Evolutionary conservation across 2,113 vertebrate species (phyloP), one percentile per base, ranked within the genome.

Genomic region (Prolemur simus): DNA sequence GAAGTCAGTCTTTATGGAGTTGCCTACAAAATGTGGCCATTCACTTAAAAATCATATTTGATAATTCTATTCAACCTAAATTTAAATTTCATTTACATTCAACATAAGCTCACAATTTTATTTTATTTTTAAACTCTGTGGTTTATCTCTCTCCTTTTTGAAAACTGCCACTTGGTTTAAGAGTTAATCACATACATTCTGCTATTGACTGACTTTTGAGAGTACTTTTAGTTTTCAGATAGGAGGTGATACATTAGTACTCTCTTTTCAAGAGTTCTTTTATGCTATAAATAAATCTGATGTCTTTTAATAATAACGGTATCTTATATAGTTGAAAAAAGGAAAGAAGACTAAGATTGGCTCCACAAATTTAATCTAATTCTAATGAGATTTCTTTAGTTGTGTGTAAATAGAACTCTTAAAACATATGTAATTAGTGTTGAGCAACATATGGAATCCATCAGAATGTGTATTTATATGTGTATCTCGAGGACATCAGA

Each of bases 401-500:
- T 97, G 90, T 91, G n/a, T 96, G 68, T 93, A 96, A 97, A 92
- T 64, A 89, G 84, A 96, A 87, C 63, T 78, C 54, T 1, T 56
- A 56, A 56, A 21, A 56, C 54, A 8, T 69, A 58, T 80, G 45
- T 84, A 97, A 93, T 96, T 92, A 81, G 83, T 76, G 37, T 69
- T 52, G 20, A 54, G 23, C 45, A 94, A 32, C 84, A 95, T 95
- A 85, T 83, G 68, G 76, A 89, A 89, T 87, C 39, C 76, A 87
- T 84, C n/a, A 56, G 45, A 64, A 84, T 96, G 32, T 64, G 10
- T 80, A 89, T 89, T 89, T 93, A 34, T 34, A 52, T 83, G 32
- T 96, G 18, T 10, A 37, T 96, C 39, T 94, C 94, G 81, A 92
- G 58, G 64, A 93, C 66, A 94, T 88, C 47, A 37, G 14, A 87